A percentile compares a stretch with the other conserved stretches of the same genome.
phyloP scores from a whole-genome alignment of 2,113 vertebrate genomes.

The Peromyscus leucopus region DNA sequence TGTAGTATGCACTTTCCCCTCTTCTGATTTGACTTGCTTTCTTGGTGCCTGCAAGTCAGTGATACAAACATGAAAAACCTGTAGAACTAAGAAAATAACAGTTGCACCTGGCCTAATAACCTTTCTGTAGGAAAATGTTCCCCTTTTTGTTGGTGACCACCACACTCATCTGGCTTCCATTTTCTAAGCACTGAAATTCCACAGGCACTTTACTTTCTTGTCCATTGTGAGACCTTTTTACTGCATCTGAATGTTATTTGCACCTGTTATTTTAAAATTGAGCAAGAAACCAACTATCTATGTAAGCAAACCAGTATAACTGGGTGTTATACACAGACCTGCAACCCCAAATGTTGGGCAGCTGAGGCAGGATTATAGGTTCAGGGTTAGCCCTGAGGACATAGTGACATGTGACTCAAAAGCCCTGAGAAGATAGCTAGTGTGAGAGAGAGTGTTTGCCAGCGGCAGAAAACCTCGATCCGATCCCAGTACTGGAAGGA shows the following conservation, averaged over 20 bases:
- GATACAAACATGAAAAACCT: conserved; percentile 27
- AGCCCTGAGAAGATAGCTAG: neutral
- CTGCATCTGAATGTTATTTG: conserved; percentile 54
- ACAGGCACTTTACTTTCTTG: neutral
- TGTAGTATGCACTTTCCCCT: neutral
- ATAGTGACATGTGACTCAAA: neutral
- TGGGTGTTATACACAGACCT: neutral
- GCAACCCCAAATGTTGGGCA: neutral
- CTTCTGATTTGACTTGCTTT: neutral
- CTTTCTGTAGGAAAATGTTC: neutral
- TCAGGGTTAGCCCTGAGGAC: neutral
- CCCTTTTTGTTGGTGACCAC: neutral
- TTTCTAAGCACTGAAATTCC: conserved; percentile 34
- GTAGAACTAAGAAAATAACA: neutral
- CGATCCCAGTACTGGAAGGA: neutral
- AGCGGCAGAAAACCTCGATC: neutral
- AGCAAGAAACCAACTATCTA: neutral
- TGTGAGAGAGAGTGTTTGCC: neutral
- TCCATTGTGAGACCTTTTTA: conserved; percentile 1
- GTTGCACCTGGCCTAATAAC: neutral
- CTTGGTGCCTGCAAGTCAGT: conserved; percentile 33
- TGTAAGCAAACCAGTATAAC: neutral
- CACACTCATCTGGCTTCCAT: neutral
- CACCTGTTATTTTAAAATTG: neutral
- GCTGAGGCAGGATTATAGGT: neutral